Percentiles rank a stretch among this genome's conserved stretches.
Evolutionary conservation across 2,888 invertebrate genomes (phyloP).

Genomic region (Drosophila subquinaria): DNA sequence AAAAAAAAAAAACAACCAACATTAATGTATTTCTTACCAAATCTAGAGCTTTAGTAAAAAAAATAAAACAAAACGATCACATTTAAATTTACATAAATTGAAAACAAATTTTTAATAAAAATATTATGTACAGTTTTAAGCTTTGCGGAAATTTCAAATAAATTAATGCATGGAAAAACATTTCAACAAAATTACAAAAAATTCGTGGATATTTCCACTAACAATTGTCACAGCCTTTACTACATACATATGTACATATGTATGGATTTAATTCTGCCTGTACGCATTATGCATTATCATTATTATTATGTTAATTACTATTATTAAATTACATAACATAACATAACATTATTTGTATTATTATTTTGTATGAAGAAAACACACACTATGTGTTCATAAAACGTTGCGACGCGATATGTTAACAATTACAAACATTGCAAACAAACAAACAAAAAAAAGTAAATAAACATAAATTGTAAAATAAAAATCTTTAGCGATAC

Average conservation of each 20-base stretch:
- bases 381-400: slow-evolving; percentile 71
- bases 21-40: slow-evolving; percentile 74
- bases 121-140: slow-evolving; percentile 66
- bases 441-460: slow-evolving; percentile 54
- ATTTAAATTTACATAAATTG: slow-evolving; percentile 30
- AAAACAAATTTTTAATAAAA: slow-evolving; percentile 50
- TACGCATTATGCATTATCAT: slow-evolving; percentile 69
- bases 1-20: slow-evolving; percentile 33
- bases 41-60: slow-evolving; percentile 69
- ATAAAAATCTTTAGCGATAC: slow-evolving; percentile 76
- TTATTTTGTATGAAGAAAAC: slow-evolving; percentile 64
- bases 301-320: slow-evolving; percentile 69
- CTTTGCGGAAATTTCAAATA: slow-evolving; percentile 49
- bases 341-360: slow-evolving; percentile 71
- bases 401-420: slow-evolving; percentile 68
- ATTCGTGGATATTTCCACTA: slow-evolving; percentile 16
- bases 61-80: slow-evolving; percentile 13
- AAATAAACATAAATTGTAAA: slow-evolving; percentile 75
- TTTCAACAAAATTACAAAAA: slow-evolving; percentile 32
- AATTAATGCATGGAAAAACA: slow-evolving; percentile 32
- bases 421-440: slow-evolving; percentile 60
- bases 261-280: slow-evolving; percentile 65
- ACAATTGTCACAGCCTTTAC: slow-evolving; percentile 29
- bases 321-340: slow-evolving; percentile 60
- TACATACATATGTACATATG: slow-evolving; percentile 19